Evolutionary conservation across 2,113 vertebrate species (phyloP).

Genomic region (Erpornis zantholeuca): DNA sequence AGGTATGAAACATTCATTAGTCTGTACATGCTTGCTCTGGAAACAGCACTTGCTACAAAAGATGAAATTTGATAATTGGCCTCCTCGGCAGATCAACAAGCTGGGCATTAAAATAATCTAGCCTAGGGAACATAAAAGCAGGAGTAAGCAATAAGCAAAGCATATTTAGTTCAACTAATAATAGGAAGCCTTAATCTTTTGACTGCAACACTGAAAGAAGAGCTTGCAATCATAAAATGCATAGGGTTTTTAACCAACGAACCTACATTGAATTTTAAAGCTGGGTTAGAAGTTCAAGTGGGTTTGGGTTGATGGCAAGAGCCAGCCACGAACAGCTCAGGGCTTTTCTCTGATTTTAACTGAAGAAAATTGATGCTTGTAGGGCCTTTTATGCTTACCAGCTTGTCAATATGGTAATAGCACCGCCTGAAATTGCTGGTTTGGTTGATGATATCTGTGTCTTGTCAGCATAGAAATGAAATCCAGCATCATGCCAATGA

Average conservation of each 20-base stretch:
- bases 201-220: slow-evolving; percentile 24
- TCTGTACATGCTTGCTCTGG: not conserved
- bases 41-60: slow-evolving; percentile 23
- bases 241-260: not conserved
- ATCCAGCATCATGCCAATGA: slow-evolving; percentile 15
- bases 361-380: not conserved
- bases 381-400: slow-evolving; percentile 22
- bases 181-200: slow-evolving; percentile 35
- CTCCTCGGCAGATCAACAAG: not conserved
- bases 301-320: slow-evolving; percentile 5
- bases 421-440: slow-evolving; percentile 27
- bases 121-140: slow-evolving; percentile 1
- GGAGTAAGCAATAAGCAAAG: slow-evolving; percentile 34
- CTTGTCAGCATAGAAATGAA: slow-evolving; percentile 29
- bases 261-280: slow-evolving; percentile 29
- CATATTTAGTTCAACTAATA: slow-evolving; percentile 35
- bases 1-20: not conserved
- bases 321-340: not conserved
- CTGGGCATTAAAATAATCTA: slow-evolving; percentile 13
- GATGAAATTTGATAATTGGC: slow-evolving; percentile 19
- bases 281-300: slow-evolving; percentile 39
- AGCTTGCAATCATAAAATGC: not conserved
- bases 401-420: slow-evolving; percentile 31
- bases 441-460: slow-evolving; percentile 38
- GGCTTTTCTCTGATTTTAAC: slow-evolving; percentile 13